Evolutionary conservation across 2,113 vertebrate species (phyloP).

Genomic region (Gulo gulo): DNA sequence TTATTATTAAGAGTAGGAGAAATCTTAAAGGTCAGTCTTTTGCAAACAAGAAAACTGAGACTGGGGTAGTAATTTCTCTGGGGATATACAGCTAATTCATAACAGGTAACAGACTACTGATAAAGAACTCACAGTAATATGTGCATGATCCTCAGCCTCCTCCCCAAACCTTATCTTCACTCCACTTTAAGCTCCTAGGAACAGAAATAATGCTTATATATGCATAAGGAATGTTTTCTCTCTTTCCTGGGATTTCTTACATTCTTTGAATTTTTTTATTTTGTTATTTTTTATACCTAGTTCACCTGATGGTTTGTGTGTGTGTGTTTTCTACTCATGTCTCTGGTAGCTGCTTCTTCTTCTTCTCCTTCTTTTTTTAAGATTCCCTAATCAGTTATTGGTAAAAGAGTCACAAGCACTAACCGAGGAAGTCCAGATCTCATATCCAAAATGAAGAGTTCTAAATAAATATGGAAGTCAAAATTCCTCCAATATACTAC

Average conservation of each 20-base stretch:
- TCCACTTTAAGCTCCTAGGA: neutral
- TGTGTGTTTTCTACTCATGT: neutral
- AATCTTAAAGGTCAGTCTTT: neutral
- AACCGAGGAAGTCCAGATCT: neutral
- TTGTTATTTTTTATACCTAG: neutral
- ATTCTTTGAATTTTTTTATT: neutral
- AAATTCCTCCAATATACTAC: neutral
- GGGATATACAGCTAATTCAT: neutral
- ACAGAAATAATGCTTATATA: neutral
- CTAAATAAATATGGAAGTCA: neutral
- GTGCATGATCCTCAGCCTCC: accelerated
- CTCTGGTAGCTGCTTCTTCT: neutral
- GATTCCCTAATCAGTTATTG: neutral
- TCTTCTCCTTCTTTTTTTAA: neutral
- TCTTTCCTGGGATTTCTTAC: neutral
- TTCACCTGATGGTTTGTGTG: neutral
- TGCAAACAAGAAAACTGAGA: neutral
- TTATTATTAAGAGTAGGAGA: neutral
- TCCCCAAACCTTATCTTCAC: neutral
- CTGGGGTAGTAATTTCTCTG: neutral
- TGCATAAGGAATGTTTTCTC: neutral
- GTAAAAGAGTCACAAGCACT: neutral
- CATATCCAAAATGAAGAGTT: neutral
- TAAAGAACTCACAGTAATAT: neutral
- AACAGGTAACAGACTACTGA: neutral